Percentiles rank a stretch among this genome's conserved stretches.
These are phyloP conservation scores for Andrena dorsata DNA, from an alignment of 2,888 invertebrate species.

Conservation along the genomic window DNA sequence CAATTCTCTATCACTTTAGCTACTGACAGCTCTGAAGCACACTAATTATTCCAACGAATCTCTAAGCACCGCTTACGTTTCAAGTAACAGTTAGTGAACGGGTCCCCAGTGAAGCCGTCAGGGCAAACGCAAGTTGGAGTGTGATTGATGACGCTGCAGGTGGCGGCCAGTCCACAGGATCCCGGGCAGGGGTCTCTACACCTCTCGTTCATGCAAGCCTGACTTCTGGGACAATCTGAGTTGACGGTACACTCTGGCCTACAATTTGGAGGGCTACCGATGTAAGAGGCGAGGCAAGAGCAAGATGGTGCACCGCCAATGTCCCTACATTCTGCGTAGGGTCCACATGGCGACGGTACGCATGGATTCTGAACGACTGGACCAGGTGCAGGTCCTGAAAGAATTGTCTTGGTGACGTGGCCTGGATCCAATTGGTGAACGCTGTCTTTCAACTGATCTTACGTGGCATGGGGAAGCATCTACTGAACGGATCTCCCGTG, in stretches of 20 bases:
- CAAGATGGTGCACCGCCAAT: constrained; percentile 86
- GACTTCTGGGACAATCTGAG: constrained; percentile 91
- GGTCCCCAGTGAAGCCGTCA: constrained; percentile 91
- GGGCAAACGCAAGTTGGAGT: constrained; percentile 91
- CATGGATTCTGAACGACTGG: constrained; percentile 87
- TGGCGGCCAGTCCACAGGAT: constrained; percentile 89
- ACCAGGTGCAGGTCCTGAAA: constrained; percentile 46
- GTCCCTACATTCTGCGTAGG: constrained; percentile 86
- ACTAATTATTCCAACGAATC: neutral
- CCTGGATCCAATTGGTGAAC: neutral
- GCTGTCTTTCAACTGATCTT: neutral
- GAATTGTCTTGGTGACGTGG: neutral
- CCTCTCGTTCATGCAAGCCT: constrained; percentile 91
- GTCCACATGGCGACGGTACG: constrained; percentile 87
- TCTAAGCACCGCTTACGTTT: constrained; percentile 66
- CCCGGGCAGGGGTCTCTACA: constrained; percentile 93
- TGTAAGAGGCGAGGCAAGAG: constrained; percentile 84
- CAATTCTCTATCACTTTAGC: too few species aligned
- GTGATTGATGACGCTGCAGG: constrained; percentile 90
- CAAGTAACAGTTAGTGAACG: constrained; percentile 87
- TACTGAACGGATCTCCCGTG: constrained; percentile 87
- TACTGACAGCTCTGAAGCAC: too few species aligned
- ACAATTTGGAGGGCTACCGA: constrained; percentile 88
- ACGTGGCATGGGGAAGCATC: constrained; percentile 79
- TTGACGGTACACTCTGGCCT: constrained; percentile 90